Evolutionary conservation across 30 jellyfish, hydroid and myxozoan genomes (phyloP), one percentile per base, ranked within the genome.

Genomic region (Nemopilema nomurai): DNA sequence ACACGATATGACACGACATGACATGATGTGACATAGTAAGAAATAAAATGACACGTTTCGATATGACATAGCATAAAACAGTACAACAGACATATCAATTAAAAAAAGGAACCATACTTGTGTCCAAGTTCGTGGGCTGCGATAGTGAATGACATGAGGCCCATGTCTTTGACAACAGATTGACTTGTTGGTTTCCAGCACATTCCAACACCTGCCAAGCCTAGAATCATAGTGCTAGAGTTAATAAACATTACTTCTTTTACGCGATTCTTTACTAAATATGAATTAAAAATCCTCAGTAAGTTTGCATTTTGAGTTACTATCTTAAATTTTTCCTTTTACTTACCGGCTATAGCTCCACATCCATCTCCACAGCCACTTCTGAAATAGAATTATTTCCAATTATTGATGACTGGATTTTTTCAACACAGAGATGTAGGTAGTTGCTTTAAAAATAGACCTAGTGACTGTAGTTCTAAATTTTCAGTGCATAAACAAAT

Each of bases 81-180:
- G 13, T 13, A 41, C 13, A 13, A 41, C 57, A 41, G 57, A 41
- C 57, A 13, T 41, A 13, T 6, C 57, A n/a, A n/a, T n/a, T n/a
- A n/a, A n/a, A 41, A 41, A 41, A 41, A 6, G 13, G 6, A 41
- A 19, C 28, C 90, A 29, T 72, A 92, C 98, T 88, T 81, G 92
- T 92, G 98, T 9, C 92, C 98, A 29, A 92, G 62, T 82, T 92
- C 98, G 70, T 92, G 98, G 67, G 98, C 98, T 32, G 80, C 86
- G 26, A 94, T 82, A 13, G 83, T 23, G 79, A 90, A 89, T 22
- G 94, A 28, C 90, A 71, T 69, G 20, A 92, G 77, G 30, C 98
- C 98, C 21, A 69, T 51, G 31, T 92, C 96, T 50, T 69, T 83
- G 25, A 49, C 72, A 33, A 87, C 96, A 76, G 82, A 51, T 72